Conservation (phyloP, 2,113 vertebrate genomes). For the Sula dactylatra region DNA sequence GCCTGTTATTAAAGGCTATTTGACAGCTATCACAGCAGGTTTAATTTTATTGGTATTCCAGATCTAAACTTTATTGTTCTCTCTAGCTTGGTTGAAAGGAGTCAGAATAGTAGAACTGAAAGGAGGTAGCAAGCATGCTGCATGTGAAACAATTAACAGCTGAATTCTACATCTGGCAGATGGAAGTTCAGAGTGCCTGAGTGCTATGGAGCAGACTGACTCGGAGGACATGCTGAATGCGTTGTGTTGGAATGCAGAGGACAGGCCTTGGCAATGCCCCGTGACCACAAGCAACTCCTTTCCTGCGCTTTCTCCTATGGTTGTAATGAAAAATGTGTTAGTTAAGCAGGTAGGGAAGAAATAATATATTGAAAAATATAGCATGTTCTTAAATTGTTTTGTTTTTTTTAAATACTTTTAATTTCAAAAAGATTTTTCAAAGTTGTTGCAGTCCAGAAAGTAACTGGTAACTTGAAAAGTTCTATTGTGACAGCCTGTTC, state of each 20-base stretch:
- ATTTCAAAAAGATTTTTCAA: background rate
- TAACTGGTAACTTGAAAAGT: background rate
- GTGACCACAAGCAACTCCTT: slow-evolving; percentile 73
- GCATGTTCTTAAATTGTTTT: background rate
- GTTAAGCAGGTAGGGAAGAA: slow-evolving; percentile 83
- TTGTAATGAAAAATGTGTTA: slow-evolving; percentile 89
- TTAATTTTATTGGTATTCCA: background rate
- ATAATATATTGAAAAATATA: background rate
- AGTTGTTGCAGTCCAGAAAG: background rate
- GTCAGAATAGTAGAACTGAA: background rate
- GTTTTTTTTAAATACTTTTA: background rate
- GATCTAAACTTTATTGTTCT: background rate
- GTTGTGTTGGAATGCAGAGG: slow-evolving; percentile 41
- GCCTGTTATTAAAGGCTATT: background rate
- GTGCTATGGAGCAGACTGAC: slow-evolving; percentile 84
- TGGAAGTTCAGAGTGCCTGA: slow-evolving; percentile 85
- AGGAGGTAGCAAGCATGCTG: background rate
- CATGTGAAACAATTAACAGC: background rate
- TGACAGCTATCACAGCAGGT: background rate
- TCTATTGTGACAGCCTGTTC: background rate
- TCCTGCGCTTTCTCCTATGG: slow-evolving; percentile 79
- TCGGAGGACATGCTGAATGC: slow-evolving; percentile 77
- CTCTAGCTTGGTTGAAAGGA: background rate
- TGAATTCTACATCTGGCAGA: slow-evolving; percentile 69
- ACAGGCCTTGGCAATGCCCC: slow-evolving; percentile 57